Evolutionary conservation across 2,797 vertebrate species (phyloP).

Genomic region (Helostoma temminkii): DNA sequence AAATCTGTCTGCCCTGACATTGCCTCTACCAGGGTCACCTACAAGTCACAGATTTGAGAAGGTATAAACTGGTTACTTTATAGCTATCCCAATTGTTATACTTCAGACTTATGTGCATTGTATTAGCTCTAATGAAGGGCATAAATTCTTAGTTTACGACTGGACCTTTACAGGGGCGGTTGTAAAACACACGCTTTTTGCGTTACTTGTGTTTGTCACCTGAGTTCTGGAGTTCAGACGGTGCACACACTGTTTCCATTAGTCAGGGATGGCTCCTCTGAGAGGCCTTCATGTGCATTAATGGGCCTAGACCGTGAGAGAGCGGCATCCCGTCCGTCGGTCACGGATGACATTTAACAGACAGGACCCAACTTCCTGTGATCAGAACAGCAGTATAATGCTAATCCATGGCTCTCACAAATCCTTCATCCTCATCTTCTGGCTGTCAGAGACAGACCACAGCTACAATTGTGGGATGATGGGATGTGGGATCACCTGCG

Average conservation of each 20-base stretch:
- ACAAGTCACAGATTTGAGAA: slow-evolving; percentile 86
- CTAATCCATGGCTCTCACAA: slow-evolving; percentile 69
- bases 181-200: slow-evolving; percentile 88
- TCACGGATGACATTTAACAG: slow-evolving; percentile 83
- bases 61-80: slow-evolving; percentile 88
- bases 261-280: slow-evolving; percentile 78
- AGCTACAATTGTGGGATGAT: slow-evolving; percentile 44
- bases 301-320: slow-evolving; percentile 76
- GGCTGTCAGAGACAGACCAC: slow-evolving; percentile 47
- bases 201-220: slow-evolving; percentile 84
- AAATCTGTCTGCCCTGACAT: slow-evolving; percentile 84
- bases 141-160: slow-evolving; percentile 88
- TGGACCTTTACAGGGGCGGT: slow-evolving; percentile 83
- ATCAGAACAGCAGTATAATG: slow-evolving; percentile 69
- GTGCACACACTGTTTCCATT: slow-evolving; percentile 86
- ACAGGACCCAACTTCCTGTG: slow-evolving; percentile 75
- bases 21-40: slow-evolving; percentile 82
- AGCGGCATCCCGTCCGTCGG: slow-evolving; percentile 67
- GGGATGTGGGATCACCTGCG: slow-evolving; percentile 42
- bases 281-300: slow-evolving; percentile 75
- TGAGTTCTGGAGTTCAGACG: slow-evolving; percentile 81
- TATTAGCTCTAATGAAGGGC: slow-evolving; percentile 89
- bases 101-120: slow-evolving; percentile 89
- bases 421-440: slow-evolving; percentile 62
- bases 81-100: slow-evolving; percentile 88